Base-by-base conservation (phyloP, 2,888 invertebrate genomes). In the Dorcus hopei region DNA sequence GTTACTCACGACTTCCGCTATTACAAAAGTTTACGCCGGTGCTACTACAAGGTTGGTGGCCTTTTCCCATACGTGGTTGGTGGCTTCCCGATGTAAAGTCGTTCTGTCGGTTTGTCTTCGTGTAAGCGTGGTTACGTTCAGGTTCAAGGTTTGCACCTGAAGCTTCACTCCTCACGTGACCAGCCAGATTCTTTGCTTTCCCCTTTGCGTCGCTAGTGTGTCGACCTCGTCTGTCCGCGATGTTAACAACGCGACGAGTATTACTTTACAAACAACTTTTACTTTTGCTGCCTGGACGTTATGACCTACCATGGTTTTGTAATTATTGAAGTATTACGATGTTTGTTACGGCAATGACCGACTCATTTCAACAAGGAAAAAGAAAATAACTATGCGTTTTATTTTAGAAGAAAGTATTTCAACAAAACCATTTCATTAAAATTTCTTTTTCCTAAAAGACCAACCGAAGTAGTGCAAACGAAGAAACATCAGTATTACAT, bases 71-170 rank as follows among this genome's bases (percentile, higher is more conserved):
- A 45, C 45, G 45, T 45, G 9, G 26, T 33, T 6, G 26, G 26
- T 54, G 51, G 56, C 50, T 45, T 50, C 45, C 51, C 50, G 51
- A 50, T 56, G 56, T 56, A 41, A 56, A 49, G 45, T 45, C 49
- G 23, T 26, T 23, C 51, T 40, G 38, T 51, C 33, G 49, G 49
- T 53, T 53, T 50, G 53, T 50, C 49, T 53, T 40, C 38, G 58
- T 53, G 57, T 52, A 48, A 58, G 43, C 53, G 45, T 49, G 57
- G 48, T 45, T 33, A 39, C 51, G 49, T 55, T 52, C 64, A 64
- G 62, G 64, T 64, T 64, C 64, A 64, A 64, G 64, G 64, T 58
- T 64, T 64, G 58, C 64, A 64, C 64, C 64, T 64, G 64, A 61
- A 63, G 58, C 26, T 57, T 52, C 33, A 49, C 54, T 59, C 59